These are phyloP conservation scores for Magallana gigas DNA, from an alignment of 1,140 invertebrate species.

Conservation along the genomic window DNA sequence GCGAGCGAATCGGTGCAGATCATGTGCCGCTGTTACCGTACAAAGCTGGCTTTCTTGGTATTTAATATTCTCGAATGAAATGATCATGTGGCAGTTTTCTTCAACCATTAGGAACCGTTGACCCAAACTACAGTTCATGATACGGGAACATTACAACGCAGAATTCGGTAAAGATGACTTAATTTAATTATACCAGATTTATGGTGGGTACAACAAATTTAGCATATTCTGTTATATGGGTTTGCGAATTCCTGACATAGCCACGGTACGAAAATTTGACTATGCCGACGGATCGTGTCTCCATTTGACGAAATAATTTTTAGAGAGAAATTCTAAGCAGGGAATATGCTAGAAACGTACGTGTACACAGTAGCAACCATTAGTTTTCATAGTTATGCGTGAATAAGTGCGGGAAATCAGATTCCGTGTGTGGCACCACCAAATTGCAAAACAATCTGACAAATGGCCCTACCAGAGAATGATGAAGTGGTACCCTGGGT, in stretches of 20 bases:
- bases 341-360: not conserved
- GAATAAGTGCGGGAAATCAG: not conserved
- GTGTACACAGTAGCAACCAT: not conserved
- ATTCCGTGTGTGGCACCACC: not conserved
- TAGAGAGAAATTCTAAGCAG: too few relatives aligned
- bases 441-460: too few relatives aligned
- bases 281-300: not conserved
- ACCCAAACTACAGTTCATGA: conserved; percentile 1
- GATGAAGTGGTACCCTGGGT: too few relatives aligned
- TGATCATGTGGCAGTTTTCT: conserved; percentile 14
- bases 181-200: conserved; percentile 28
- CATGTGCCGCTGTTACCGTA: not conserved
- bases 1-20: conserved; percentile 33
- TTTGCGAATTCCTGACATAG: not conserved
- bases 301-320: too few relatives aligned
- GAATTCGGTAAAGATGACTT: conserved; percentile 27
- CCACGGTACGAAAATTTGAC: not conserved
- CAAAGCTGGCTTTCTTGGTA: conserved; percentile 33
- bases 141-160: conserved; percentile 24
- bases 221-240: not conserved
- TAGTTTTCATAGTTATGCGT: not conserved
- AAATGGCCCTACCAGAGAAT: too few relatives aligned
- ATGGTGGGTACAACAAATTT: not conserved
- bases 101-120: conserved; percentile 23
- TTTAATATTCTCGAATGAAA: conserved; percentile 24